Percentiles rank a stretch among this genome's conserved stretches.
phyloP scores from a whole-genome alignment of 2,888 invertebrate genomes.

The Bugulina stolonifera region DNA sequence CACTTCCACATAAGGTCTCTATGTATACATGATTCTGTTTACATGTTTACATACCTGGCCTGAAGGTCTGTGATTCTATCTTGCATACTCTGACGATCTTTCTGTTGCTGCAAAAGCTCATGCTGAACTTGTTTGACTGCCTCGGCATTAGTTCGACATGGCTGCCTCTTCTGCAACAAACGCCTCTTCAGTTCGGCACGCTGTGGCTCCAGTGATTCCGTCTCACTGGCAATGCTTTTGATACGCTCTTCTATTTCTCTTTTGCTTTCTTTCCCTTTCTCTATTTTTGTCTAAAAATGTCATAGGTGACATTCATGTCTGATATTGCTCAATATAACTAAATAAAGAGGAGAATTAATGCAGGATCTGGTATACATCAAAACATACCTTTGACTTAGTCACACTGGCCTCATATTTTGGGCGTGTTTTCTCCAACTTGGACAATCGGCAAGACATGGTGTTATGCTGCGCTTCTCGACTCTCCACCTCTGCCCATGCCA shows the following conservation, averaged over 20 bases:
- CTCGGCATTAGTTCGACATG: constrained; percentile 6
- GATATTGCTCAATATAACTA: too few relatives aligned
- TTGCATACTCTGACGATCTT: constrained; percentile 37
- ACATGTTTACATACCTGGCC: constrained; percentile 42
- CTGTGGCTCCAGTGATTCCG: neutral
- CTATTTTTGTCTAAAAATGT: neutral
- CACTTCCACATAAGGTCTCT: too few relatives aligned
- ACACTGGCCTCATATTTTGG: constrained; percentile 1
- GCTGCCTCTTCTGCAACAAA: neutral
- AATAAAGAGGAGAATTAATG: too few relatives aligned
- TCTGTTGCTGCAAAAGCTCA: constrained; percentile 33
- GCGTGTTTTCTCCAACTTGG: neutral
- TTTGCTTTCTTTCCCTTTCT: constrained; percentile 5
- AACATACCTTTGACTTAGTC: constrained; percentile 6
- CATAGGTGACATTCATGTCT: too few relatives aligned
- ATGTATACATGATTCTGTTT: too few relatives aligned
- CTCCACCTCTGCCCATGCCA: constrained; percentile 31
- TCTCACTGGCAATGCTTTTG: neutral
- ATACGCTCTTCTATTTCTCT: constrained; percentile 6
- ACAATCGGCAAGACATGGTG: neutral
- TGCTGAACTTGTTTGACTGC: constrained; percentile 36
- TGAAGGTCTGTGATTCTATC: constrained; percentile 42
- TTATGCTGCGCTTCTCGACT: constrained; percentile 34
- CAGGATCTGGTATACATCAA: too few relatives aligned
- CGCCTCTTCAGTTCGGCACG: neutral